Base-by-base conservation (phyloP, 2,888 invertebrate species). In the Cheilosia impressa region DNA sequence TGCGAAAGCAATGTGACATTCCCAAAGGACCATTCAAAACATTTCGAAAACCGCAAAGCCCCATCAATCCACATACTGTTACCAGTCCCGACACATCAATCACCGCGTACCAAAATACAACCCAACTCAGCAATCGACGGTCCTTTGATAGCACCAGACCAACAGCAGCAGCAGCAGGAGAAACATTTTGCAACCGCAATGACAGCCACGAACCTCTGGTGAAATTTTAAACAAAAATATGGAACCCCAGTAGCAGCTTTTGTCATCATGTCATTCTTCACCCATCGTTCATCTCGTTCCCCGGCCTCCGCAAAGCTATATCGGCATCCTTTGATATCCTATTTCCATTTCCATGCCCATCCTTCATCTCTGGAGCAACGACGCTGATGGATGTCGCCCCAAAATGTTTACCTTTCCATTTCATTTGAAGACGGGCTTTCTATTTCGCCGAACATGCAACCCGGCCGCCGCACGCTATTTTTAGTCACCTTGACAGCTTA, bases 381-480 rank as follows among this genome's bases (percentile, higher is more conserved):
- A n/a, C 45, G 17, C 52, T 81, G 85, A 72, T 81, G 85, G 85
- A 85, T 85, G 85, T 85, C 85, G 66, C 85, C 72, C 81, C 50
- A 85, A 52, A 81, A 77, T 85, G 81, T 85, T 85, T 85, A 85
- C 85, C 76, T 85, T 81, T 85, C 85, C 85, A 81, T 81, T 75
- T 81, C 76, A 77, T 85, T 38, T 31, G 41, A 72, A 81, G 60
- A 41, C 71, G 71, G 71, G 34, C 66, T 69, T 79, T 69, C 80
- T 68, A 71, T 76, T 38, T 41, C 60, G 55, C 65, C 84, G 72
- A 79, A 72, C 80, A 84, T 69, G 69, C 69, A 65, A 53, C 62
- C 62, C 17, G 45, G 22, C 15, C 53, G 10, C 58, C 27, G 52
- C 52, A 65, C 34, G 52, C 60, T 81, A 72, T 81, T 58, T 85